Evolutionary conservation across 2,888 invertebrate genomes (phyloP).

Genomic region (Leucophora obtusa): DNA sequence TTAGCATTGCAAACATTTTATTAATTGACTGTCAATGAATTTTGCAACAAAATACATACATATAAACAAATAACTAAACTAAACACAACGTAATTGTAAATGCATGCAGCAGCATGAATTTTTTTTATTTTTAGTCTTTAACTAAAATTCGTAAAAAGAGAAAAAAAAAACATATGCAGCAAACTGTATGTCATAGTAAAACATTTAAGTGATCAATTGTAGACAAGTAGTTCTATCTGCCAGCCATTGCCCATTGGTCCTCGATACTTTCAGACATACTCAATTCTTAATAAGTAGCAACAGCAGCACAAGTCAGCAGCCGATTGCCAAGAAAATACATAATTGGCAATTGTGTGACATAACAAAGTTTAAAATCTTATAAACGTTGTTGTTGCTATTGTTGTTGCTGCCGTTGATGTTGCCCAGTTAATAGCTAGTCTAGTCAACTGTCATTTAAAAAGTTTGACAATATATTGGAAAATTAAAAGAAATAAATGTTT

Average conservation of each 20-base stretch:
- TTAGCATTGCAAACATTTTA: conserved; percentile 54
- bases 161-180: conserved; percentile 10
- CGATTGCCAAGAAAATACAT: conserved; percentile 24
- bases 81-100: background rate
- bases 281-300: conserved; percentile 21
- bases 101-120: conserved; percentile 1
- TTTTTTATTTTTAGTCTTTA: conserved; percentile 25
- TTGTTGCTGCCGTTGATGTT: conserved; percentile 34
- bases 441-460: conserved; percentile 54
- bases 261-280: background rate
- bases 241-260: conserved; percentile 32
- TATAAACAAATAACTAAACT: background rate
- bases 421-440: conserved; percentile 49
- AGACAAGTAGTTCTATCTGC: conserved; percentile 50
- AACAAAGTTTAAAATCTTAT: conserved; percentile 51
- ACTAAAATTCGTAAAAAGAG: conserved; percentile 12
- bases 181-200: conserved; percentile 42
- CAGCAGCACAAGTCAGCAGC: background rate
- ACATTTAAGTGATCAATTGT: conserved; percentile 54
- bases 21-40: conserved; percentile 61
- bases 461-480: conserved; percentile 43
- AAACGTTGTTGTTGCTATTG: conserved; percentile 11
- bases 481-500: conserved; percentile 27
- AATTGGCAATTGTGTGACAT: conserved; percentile 58
- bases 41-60: conserved; percentile 28